Percentiles rank a stretch among this genome's conserved stretches.
Conservation (phyloP, 2,888 invertebrate species). For the Anodontia alba region DNA sequence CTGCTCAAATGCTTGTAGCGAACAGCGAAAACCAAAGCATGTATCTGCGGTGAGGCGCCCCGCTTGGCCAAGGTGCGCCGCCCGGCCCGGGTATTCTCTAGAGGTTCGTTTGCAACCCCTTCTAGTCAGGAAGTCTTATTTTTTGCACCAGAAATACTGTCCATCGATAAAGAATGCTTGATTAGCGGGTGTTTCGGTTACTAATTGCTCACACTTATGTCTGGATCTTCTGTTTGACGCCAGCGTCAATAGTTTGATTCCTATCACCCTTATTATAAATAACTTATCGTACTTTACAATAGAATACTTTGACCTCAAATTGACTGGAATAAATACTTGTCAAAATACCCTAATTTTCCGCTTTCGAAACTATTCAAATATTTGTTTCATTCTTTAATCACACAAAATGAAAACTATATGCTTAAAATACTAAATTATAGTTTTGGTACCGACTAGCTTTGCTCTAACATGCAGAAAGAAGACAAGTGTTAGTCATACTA, state of each 20-base stretch:
- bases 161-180: background rate
- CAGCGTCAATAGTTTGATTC: constrained; percentile 4
- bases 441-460: background rate
- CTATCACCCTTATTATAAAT: background rate
- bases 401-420: background rate
- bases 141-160: no score
- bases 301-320: constrained; percentile 14
- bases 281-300: background rate
- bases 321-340: constrained; percentile 15
- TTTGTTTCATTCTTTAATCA: constrained; percentile 6
- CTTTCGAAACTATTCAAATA: background rate
- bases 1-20: no score
- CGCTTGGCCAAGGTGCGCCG: no score
- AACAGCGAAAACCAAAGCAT: no score
- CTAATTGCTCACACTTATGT: constrained; percentile 15
- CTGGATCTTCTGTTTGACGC: constrained; percentile 7
- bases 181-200: constrained; percentile 13
- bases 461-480: background rate
- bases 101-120: no score
- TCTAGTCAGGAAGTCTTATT: no score
- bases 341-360: constrained; percentile 5
- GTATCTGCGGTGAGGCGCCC: no score
- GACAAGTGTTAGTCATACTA: no score
- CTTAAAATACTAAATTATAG: background rate
- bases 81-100: no score